Percentiles rank a stretch among this genome's conserved stretches.
phyloP scores from a whole-genome alignment of 1,140 invertebrate genomes.

The Trissolcus basalis region DNA sequence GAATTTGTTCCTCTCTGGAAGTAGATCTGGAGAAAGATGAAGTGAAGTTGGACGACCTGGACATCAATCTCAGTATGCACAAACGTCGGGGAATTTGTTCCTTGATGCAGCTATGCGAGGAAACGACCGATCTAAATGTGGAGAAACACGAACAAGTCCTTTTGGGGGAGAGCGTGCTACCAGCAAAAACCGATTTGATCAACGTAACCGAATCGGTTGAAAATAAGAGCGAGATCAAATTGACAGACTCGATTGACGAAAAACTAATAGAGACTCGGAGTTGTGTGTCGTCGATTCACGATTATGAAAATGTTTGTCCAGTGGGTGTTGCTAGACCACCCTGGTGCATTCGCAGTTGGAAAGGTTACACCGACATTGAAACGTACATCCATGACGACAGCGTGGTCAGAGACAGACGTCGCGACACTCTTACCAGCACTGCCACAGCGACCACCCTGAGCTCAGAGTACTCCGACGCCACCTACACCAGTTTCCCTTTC shows the following conservation, averaged over 20 bases:
- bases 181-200: constrained; percentile 1
- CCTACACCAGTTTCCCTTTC: constrained; percentile 73
- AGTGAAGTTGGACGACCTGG: constrained; percentile 26
- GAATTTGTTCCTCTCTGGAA: constrained; percentile 76
- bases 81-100: constrained; percentile 68
- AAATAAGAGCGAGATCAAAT: constrained; percentile 13
- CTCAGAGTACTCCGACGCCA: constrained; percentile 68
- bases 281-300: constrained; percentile 80
- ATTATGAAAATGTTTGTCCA: constrained; percentile 83
- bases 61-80: constrained; percentile 52
- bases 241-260: constrained; percentile 13
- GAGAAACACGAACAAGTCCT: constrained; percentile 39
- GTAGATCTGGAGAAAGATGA: constrained; percentile 54
- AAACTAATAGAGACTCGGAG: constrained; percentile 75
- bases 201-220: background rate
- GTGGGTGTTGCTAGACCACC: constrained; percentile 81
- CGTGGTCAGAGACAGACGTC: constrained; percentile 77
- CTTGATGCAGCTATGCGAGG: constrained; percentile 61
- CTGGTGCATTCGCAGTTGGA: constrained; percentile 83
- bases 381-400: constrained; percentile 81
- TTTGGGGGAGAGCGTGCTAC: background rate
- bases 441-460: constrained; percentile 68
- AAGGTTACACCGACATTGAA: constrained; percentile 81
- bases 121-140: constrained; percentile 51
- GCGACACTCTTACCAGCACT: constrained; percentile 78